Percentiles rank a stretch among this genome's conserved stretches.
Evolutionary conservation across 2,888 invertebrate genomes (phyloP).

Genomic region (Eupithecia centaureata): DNA sequence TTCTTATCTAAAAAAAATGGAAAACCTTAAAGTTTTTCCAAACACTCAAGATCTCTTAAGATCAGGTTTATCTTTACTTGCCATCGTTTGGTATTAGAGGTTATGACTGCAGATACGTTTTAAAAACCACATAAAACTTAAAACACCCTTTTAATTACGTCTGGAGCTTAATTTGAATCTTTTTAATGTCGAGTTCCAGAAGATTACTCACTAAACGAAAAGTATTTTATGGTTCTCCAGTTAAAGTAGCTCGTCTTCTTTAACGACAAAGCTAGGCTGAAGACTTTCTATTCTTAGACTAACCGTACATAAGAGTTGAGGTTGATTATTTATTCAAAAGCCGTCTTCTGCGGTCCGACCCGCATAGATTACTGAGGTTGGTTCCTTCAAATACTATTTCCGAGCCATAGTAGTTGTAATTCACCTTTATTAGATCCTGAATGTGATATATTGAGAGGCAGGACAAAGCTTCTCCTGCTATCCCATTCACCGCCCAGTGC

Average conservation of each 20-base stretch:
- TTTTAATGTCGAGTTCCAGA: neutral
- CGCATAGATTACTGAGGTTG: neutral
- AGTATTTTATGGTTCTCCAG: neutral
- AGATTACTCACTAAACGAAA: neutral
- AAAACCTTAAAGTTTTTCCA: neutral
- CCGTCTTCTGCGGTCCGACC: neutral
- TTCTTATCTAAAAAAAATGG: neutral
- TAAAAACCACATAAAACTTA: neutral
- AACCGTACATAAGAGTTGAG: neutral
- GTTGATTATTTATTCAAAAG: neutral
- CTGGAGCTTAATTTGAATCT: neutral
- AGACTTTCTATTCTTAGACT: neutral
- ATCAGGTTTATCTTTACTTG: too few relatives aligned
- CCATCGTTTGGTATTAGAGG: too few relatives aligned
- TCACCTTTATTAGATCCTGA: neutral
- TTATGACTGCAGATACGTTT: neutral
- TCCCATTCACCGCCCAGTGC: neutral
- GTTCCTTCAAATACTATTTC: neutral
- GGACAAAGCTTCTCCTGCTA: neutral
- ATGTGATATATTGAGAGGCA: neutral
- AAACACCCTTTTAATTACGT: neutral
- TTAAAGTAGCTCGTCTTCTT: neutral
- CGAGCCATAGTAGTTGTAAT: neutral
- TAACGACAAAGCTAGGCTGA: neutral
- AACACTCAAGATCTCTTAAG: too few relatives aligned